Evolutionary conservation across 1,140 invertebrate genomes (phyloP), one percentile per base, ranked within the genome.

Genomic region (Plectrocnemia conspersa): DNA sequence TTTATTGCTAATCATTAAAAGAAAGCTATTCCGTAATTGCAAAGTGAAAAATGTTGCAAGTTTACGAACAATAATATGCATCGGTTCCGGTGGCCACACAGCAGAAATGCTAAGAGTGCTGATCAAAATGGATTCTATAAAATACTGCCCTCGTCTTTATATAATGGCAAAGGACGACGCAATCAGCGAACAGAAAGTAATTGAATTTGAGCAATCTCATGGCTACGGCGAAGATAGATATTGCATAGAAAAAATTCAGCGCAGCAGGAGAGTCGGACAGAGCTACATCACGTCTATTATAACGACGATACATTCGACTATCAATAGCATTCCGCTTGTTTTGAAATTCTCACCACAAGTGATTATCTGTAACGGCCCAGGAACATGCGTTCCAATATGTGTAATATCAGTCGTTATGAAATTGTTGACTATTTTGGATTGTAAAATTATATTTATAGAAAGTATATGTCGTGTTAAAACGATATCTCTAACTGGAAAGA

Each of bases 301-400:
- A 52, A 90, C 85, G 21, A 95, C 91, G 11, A 13, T 91, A 0
- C 74, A 80, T 66, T 82, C 93, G 0, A 79, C 80, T 22, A 52
- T 88, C 0, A 75, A 77, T 63, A 81, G 82, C 49, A 66, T 93
- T 64, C 82, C 82, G 46, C 61, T 93, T n/a, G 67, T 94, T 10
- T 78, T 83, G 59, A 78, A 71, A 40, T 76, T 83, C 57, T 78
- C 73, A 54, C 92, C 92, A 16, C 79, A 91, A 65, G 64, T 96
- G 52, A 76, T 95, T 52, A 67, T 97, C 1, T 91, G 89, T 65
- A 98, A 98, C 77, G 96, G 96, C 0, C 96, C 95, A 45, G 95
- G 94, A 19, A 97, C 93, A 3, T 97, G 94, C 72, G 79, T 98
- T 56, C 94, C 93, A 23, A 71, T 93, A 29, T 93, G 90, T 73